Evolutionary conservation across 2,113 vertebrate genomes (phyloP).

Genomic region (Percopsis transmontana): DNA sequence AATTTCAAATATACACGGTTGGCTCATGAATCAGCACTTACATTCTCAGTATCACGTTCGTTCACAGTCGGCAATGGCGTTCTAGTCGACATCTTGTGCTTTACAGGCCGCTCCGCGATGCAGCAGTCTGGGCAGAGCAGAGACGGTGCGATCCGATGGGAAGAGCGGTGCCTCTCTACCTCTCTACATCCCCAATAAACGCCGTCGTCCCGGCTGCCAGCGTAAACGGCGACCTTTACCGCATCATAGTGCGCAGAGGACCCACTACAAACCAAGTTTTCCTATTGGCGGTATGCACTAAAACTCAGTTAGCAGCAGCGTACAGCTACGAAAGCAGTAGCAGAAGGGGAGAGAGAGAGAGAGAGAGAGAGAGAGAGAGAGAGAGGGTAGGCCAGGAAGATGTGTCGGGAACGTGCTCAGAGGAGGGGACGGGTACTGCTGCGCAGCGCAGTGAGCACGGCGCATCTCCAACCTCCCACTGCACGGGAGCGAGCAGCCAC

Average conservation of each 20-base stretch:
- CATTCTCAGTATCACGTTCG: conserved; percentile 92
- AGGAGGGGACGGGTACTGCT: conserved; percentile 42
- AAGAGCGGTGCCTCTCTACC: conserved; percentile 56
- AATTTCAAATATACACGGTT: conserved; percentile 29
- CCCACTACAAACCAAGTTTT: conserved; percentile 47
- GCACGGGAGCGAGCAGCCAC: conserved; percentile 46
- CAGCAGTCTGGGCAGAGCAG: conserved; percentile 65
- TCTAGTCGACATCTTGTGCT: conserved; percentile 90
- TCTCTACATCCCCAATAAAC: conserved; percentile 71
- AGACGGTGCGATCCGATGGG: conserved; percentile 56
- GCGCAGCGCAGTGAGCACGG: conserved; percentile 43
- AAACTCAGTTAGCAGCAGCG: conserved; percentile 53
- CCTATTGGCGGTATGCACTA: conserved; percentile 50
- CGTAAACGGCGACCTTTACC: conserved; percentile 65
- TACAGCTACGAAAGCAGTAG: conserved; percentile 58
- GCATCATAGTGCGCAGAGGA: conserved; percentile 57
- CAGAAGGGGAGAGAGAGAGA: conserved; percentile 9
- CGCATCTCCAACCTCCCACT: conserved; percentile 72
- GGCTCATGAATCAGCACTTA: conserved; percentile 66
- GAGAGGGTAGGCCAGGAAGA: conserved; percentile 60
- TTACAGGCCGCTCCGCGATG: conserved; percentile 70
- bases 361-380: conserved; percentile 11
- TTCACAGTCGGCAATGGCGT: conserved; percentile 95
- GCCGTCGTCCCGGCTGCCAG: conserved; percentile 31
- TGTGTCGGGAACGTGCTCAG: conserved; percentile 50